These are phyloP conservation scores for Watsonalla binaria DNA, from an alignment of 2,888 invertebrate species.

Conservation along the genomic window DNA sequence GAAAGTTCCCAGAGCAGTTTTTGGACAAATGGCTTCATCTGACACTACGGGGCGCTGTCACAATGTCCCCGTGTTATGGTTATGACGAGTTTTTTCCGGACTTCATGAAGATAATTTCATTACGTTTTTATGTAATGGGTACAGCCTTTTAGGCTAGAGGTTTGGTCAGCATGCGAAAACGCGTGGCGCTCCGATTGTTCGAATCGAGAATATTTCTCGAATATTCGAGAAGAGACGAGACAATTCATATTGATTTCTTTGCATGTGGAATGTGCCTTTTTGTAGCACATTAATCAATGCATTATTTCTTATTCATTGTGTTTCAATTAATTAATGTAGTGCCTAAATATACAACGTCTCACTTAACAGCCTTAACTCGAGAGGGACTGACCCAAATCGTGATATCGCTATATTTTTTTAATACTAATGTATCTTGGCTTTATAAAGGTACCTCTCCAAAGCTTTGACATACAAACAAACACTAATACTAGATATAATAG, in stretches of 20 bases:
- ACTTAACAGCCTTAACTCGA: too few relatives aligned
- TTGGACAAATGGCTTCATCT: slow-evolving; percentile 75
- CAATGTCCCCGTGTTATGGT: slow-evolving; percentile 42
- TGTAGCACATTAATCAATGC: too few relatives aligned
- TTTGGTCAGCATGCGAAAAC: neutral
- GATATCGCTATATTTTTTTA: too few relatives aligned
- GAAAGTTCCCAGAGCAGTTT: slow-evolving; percentile 49
- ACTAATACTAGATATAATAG: too few relatives aligned
- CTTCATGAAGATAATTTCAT: slow-evolving; percentile 51
- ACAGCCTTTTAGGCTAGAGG: neutral
- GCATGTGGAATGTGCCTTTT: neutral
- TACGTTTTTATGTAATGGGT: slow-evolving; percentile 17
- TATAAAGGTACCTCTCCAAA: too few relatives aligned
- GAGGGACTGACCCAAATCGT: too few relatives aligned
- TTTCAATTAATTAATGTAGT: too few relatives aligned
- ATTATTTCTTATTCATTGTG: too few relatives aligned
- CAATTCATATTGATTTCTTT: neutral
- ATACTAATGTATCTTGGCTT: too few relatives aligned
- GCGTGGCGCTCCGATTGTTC: neutral
- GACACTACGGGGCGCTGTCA: slow-evolving; percentile 45
- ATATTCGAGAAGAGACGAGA: neutral
- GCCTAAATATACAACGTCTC: too few relatives aligned
- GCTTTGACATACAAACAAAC: too few relatives aligned
- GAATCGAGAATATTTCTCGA: neutral
- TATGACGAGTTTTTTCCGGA: slow-evolving; percentile 51